Evolutionary conservation across 2,113 vertebrate genomes (phyloP), one percentile per base, ranked within the genome.

Genomic region (Nothoprocta perdicaria): DNA sequence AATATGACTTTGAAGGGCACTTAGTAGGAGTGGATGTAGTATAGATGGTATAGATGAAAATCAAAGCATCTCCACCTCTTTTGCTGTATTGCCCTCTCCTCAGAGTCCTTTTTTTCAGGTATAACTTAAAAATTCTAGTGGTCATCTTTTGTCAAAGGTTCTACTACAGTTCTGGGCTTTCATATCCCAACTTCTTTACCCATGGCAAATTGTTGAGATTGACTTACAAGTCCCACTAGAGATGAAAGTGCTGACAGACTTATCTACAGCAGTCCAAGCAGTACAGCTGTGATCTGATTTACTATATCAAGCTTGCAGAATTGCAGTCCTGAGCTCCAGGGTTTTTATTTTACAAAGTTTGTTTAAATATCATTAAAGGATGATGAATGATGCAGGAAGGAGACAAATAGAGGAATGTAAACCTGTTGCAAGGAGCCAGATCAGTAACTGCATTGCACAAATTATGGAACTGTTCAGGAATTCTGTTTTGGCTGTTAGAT

Each of bases 211-310:
- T 81, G 75, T 88, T 85, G 60, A 66, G 88, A 75, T 78, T 95
- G 66, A 82, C 93, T 88, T 58, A 3, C 88, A 92, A 95, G 84
- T 79, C 61, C 48, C 41, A 65, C 83, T 95, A 93, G 92, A 93
- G 90, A 93, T 93, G 85, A 86, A 95, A 95, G 65, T 93, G 66
- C 92, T 95, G 92, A 95, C 86, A 95, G 76, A 72, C 68, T 94
- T 95, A 93, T 95, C 90, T 96, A 71, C 23, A 77, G 26, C 61
- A 52, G 33, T 91, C 31, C 86, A 90, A 93, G 55, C 40, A 78
- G 74, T 68, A 63, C 71, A 89, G 55, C 94, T 95, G 65, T 95
- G 10, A 33, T 89, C 88, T 92, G 82, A 75, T 90, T 95, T 93
- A 86, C 83, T 94, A 65, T 55, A 90, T 81, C 84, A 92, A 93